A percentile compares a stretch with the other conserved stretches of the same genome.
Conservation (phyloP, 1,140 invertebrate genomes). For the Scaptomyza hsui region DNA sequence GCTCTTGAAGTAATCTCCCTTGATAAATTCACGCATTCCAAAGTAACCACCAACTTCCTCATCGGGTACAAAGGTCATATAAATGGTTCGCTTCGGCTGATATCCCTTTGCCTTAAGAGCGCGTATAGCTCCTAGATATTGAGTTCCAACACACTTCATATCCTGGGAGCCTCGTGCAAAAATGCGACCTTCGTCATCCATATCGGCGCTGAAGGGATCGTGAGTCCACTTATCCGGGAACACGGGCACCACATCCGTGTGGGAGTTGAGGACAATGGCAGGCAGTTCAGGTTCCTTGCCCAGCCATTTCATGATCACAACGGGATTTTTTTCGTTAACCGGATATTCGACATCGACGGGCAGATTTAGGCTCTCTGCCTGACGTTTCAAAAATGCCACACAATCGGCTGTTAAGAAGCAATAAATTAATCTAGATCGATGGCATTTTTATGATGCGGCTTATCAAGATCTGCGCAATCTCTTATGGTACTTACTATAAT, state of each 20-base stretch:
- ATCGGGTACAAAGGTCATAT: constrained; percentile 93
- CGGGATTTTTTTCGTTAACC: constrained; percentile 86
- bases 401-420: constrained; percentile 75
- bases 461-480: constrained; percentile 4
- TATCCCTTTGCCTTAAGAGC: constrained; percentile 86
- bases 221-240: constrained; percentile 87
- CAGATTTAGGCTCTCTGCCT: constrained; percentile 87
- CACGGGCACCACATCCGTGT: constrained; percentile 95
- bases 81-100: constrained; percentile 88
- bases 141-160: constrained; percentile 78
- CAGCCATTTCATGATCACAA: constrained; percentile 90
- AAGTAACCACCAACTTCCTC: constrained; percentile 94
- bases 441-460: background rate
- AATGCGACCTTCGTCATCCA: constrained; percentile 91
- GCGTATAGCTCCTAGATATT: constrained; percentile 89
- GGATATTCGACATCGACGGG: constrained; percentile 85
- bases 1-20: constrained; percentile 90
- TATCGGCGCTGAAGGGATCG: constrained; percentile 89
- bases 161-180: constrained; percentile 92
- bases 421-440: constrained; percentile 72
- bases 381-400: constrained; percentile 88
- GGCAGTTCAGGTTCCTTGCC: constrained; percentile 88
- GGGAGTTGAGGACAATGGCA: constrained; percentile 92
- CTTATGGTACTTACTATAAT: constrained; percentile 86
- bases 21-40: constrained; percentile 93